Percentiles rank a stretch among this genome's conserved stretches.
phyloP scores from a whole-genome alignment of 2,113 vertebrate species.

The Engystomops pustulosus region DNA sequence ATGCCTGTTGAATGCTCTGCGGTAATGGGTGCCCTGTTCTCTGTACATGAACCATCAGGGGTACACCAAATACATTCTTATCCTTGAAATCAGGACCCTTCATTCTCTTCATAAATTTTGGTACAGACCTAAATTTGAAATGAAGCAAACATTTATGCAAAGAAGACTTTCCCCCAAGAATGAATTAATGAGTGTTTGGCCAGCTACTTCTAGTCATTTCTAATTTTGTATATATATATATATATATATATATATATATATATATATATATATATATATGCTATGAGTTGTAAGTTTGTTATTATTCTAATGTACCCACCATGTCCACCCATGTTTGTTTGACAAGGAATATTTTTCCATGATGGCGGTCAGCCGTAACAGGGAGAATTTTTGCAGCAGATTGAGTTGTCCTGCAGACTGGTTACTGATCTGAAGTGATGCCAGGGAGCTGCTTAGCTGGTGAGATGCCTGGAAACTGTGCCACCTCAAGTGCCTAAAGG shows the following conservation, averaged over 20 bases:
- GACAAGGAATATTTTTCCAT: constrained; percentile 97
- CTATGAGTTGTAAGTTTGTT: too few species aligned
- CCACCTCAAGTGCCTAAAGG: constrained; percentile 81
- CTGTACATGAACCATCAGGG: constrained; percentile 94
- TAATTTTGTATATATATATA: too few species aligned
- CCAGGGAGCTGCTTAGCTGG: constrained; percentile 80
- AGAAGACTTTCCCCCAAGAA: not conserved
- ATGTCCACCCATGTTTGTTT: constrained; percentile 97
- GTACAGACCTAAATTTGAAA: constrained; percentile 86
- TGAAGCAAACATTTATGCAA: constrained; percentile 31
- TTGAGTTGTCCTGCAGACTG: constrained; percentile 93
- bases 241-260: too few species aligned
- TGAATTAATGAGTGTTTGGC: too few species aligned
- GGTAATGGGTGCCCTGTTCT: constrained; percentile 94
- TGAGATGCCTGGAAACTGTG: constrained; percentile 93
- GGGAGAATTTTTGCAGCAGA: constrained; percentile 92
- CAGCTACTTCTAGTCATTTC: too few species aligned
- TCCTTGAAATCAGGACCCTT: constrained; percentile 97
- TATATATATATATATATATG: too few species aligned
- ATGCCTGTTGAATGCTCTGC: constrained; percentile 91
- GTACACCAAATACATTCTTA: constrained; percentile 95
- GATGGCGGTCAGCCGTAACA: constrained; percentile 93
- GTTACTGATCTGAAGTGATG: constrained; percentile 88
- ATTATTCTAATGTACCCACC: constrained; percentile 77
- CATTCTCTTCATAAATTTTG: constrained; percentile 98